Evolutionary conservation across 2,888 invertebrate genomes (phyloP), one percentile per base, ranked within the genome.

Genomic region (Dryocosmus kuriphilus): DNA sequence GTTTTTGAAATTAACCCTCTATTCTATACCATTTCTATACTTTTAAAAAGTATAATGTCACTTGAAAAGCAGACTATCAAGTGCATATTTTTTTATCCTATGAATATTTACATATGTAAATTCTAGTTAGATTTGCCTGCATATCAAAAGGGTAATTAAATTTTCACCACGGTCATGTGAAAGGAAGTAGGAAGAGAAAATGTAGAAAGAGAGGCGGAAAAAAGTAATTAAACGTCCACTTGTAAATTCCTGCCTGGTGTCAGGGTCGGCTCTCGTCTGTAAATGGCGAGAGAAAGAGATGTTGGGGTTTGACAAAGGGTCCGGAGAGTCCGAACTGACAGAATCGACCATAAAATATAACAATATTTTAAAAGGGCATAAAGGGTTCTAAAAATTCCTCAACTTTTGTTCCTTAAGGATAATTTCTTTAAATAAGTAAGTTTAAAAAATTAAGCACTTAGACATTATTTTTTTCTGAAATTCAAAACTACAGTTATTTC

Each of bases 191-290:
- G 71, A 71, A 71, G 30, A 71, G 67, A 19, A 46, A 71, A 71
- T 71, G 71, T n/a, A 51, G 30, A 71, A 71, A 74, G 74, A 60
- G 74, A 74, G 71, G 41, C 67, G 65, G 38, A 79, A 67, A 75
- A 82, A 82, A 79, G 82, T 80, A 83, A 85, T 86, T 84, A 82
- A 79, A 80, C 73, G 67, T 78, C 78, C 57, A 79, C 77, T 78
- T 79, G 79, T 75, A 81, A 86, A 86, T 83, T 83, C 71, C 61
- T 75, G 82, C 81, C 79, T 73, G 81, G 62, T 77, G 57, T 77
- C 77, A 57, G 71, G 71, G 71, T 71, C 71, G 27, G 16, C 51
- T 51, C 46, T 51, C 71, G 30, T 71, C 51, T 65, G 74, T 73
- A 76, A 78, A 30, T 41, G 55, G 30, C 24, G 61, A 80, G 61